A percentile compares a stretch with the other conserved stretches of the same genome.
These are phyloP conservation scores for Montipora foliosa DNA, from an alignment of 64 coral and sea anemone species.

Conservation along the genomic window DNA sequence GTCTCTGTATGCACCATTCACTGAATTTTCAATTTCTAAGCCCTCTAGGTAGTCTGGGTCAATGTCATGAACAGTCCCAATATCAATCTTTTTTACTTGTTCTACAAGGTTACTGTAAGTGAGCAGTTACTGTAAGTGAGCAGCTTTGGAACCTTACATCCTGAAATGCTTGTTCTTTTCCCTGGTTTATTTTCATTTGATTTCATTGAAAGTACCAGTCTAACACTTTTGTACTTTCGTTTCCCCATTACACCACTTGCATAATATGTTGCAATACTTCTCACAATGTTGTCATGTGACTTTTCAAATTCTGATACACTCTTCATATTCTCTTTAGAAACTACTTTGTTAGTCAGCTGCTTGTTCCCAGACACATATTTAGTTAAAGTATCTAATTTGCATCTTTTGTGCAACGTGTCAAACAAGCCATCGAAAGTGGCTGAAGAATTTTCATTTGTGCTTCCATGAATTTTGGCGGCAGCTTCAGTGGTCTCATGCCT, in stretches of 20 bases:
- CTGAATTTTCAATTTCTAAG: slow-evolving; percentile 50
- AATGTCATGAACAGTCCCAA: slow-evolving; percentile 73
- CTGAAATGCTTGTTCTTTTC: slow-evolving; percentile 69
- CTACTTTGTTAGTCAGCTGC: slow-evolving; percentile 33
- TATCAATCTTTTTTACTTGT: slow-evolving; percentile 77
- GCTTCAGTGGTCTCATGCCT: slow-evolving; percentile 61
- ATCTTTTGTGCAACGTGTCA: slow-evolving; percentile 72
- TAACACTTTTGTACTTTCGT: slow-evolving; percentile 70
- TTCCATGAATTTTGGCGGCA: slow-evolving; percentile 72
- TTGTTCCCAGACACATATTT: slow-evolving; percentile 63
- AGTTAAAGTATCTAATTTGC: too few species aligned
- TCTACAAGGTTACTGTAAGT: slow-evolving; percentile 63
- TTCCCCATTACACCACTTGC: slow-evolving; percentile 69
- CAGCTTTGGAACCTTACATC: slow-evolving; percentile 73
- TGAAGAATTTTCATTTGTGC: slow-evolving; percentile 21
- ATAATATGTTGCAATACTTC: slow-evolving; percentile 81
- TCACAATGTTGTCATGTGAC: slow-evolving; percentile 54
- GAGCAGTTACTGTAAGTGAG: slow-evolving; percentile 72
- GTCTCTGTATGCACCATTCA: slow-evolving; percentile 81
- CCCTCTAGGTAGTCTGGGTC: slow-evolving; percentile 49
- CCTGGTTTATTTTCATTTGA: slow-evolving; percentile 55
- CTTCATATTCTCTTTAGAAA: slow-evolving; percentile 49
- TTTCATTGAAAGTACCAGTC: slow-evolving; percentile 61
- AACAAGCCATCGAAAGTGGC: slow-evolving; percentile 66
- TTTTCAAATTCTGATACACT: slow-evolving; percentile 51